Evolutionary conservation across 2,888 invertebrate species (phyloP).

Genomic region (Megaustenia siamemsis): DNA sequence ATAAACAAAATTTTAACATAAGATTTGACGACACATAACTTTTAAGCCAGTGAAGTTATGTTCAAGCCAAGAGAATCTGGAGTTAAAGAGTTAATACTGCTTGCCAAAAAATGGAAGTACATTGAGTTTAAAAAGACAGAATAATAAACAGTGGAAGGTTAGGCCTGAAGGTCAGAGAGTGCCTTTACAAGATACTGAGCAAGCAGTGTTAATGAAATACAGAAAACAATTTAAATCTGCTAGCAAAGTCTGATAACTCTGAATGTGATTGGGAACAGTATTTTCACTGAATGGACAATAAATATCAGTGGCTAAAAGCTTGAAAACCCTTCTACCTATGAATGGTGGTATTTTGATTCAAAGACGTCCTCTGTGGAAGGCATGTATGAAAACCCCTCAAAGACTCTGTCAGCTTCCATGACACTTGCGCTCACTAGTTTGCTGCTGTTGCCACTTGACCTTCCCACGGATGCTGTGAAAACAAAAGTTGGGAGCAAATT

Average conservation of each 20-base stretch:
- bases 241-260: neutral
- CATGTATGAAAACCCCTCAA: constrained; percentile 83
- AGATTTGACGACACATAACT: too few species aligned
- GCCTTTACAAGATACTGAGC: neutral
- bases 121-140: neutral
- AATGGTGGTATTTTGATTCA: constrained; percentile 41
- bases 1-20: too few species aligned
- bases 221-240: neutral
- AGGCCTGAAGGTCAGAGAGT: neutral
- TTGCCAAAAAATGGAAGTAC: neutral
- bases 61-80: too few species aligned
- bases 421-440: constrained; percentile 78
- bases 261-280: neutral
- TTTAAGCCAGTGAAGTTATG: too few species aligned
- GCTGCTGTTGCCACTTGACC: constrained; percentile 70
- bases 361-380: constrained; percentile 79
- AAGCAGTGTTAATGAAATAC: neutral
- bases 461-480: constrained; percentile 79
- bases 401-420: constrained; percentile 81
- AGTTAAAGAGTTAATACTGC: too few species aligned
- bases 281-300: neutral
- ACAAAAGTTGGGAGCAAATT: too few species aligned
- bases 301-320: neutral
- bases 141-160: neutral
- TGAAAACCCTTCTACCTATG: neutral